phyloP scores from a whole-genome alignment of 92 coral and sea anemone genomes.

The Montipora capitata region DNA sequence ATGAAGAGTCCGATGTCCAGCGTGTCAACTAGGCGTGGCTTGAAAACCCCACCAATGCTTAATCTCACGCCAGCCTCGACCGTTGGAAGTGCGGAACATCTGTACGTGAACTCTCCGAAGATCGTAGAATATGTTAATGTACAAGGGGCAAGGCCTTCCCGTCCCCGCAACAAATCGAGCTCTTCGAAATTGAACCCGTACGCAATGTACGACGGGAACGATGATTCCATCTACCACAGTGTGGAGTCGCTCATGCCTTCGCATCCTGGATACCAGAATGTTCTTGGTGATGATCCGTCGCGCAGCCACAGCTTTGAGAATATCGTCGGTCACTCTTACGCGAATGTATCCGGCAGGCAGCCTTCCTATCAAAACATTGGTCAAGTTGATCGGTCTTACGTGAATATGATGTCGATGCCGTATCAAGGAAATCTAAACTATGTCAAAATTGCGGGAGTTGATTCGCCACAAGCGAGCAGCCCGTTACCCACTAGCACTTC shows the following conservation, averaged over 20 bases:
- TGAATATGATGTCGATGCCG: constrained; percentile 82
- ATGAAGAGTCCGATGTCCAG: not conserved
- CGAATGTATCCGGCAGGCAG: constrained; percentile 61
- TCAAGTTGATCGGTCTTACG: constrained; percentile 82
- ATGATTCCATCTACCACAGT: constrained; percentile 94
- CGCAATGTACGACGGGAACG: constrained; percentile 90
- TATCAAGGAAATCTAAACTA: constrained; percentile 81
- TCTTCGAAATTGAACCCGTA: constrained; percentile 77
- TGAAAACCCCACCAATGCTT: constrained; percentile 83
- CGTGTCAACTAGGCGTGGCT: constrained; percentile 75
- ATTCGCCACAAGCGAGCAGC: constrained; percentile 68
- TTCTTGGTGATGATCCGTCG: constrained; percentile 67
- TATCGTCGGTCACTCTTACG: constrained; percentile 84
- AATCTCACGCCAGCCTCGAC: constrained; percentile 60
- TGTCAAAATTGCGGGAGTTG: constrained; percentile 76
- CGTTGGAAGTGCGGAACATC: constrained; percentile 61
- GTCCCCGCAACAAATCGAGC: constrained; percentile 71
- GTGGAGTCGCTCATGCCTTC: constrained; percentile 93
- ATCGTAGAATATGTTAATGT: constrained; percentile 83
- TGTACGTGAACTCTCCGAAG: constrained; percentile 76
- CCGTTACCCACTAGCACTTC: constrained; percentile 48
- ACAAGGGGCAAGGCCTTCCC: constrained; percentile 51
- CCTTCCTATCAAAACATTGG: constrained; percentile 90
- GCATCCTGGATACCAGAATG: constrained; percentile 82
- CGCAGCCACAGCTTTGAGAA: constrained; percentile 90